Evolutionary conservation across 2,888 invertebrate species (phyloP).

Genomic region (Drosophila ustulata): DNA sequence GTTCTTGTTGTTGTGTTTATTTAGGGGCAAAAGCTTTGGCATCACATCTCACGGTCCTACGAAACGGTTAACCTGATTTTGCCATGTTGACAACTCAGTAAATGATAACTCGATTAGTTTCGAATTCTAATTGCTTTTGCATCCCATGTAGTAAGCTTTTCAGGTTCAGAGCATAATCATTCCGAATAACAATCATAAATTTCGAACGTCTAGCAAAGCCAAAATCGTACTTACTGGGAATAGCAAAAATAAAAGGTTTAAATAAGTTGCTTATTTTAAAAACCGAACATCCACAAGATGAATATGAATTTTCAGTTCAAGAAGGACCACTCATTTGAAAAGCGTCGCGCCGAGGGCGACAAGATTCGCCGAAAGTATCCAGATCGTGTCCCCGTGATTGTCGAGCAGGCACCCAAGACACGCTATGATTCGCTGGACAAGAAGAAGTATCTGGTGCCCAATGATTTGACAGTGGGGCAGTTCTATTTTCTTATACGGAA

Average conservation of each 20-base stretch:
- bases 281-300: slow-evolving; percentile 34
- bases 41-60: not conserved
- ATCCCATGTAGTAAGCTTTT: slow-evolving; percentile 17
- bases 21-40: slow-evolving; percentile 1
- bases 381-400: slow-evolving; percentile 97
- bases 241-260: not conserved
- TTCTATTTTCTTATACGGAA: slow-evolving; percentile 98
- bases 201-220: slow-evolving; percentile 15
- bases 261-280: not conserved
- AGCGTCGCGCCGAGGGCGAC: slow-evolving; percentile 97
- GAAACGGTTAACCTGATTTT: not conserved
- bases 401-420: slow-evolving; percentile 98
- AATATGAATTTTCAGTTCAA: slow-evolving; percentile 98
- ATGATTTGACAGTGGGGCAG: slow-evolving; percentile 97
- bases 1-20: not conserved
- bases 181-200: slow-evolving; percentile 15
- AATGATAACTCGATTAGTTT: slow-evolving; percentile 21
- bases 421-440: slow-evolving; percentile 97
- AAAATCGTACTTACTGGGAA: not conserved
- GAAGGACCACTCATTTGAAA: slow-evolving; percentile 97
- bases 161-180: not conserved
- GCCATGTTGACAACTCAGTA: not conserved
- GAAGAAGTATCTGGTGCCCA: slow-evolving; percentile 98
- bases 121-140: not conserved
- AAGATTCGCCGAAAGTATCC: slow-evolving; percentile 98